phyloP scores from a whole-genome alignment of 2,797 vertebrate species.

The Onychomys torridus region DNA sequence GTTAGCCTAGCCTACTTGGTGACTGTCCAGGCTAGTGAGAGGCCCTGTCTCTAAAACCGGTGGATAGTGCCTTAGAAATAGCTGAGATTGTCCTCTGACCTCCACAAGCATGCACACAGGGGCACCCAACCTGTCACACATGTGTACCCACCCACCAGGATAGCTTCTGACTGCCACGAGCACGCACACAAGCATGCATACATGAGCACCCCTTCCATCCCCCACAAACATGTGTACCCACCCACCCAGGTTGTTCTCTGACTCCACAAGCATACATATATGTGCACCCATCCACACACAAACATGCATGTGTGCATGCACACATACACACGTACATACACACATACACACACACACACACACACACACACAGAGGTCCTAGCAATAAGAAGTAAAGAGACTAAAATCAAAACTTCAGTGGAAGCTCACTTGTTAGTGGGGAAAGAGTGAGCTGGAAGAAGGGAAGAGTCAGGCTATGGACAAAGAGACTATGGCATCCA shows the following conservation, averaged over 20 bases:
- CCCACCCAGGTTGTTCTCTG: too few species aligned
- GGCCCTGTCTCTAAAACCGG: not conserved
- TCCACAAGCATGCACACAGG: too few species aligned
- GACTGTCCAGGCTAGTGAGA: not conserved
- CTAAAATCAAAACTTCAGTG: not conserved
- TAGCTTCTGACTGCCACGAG: too few species aligned
- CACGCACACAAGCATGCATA: too few species aligned
- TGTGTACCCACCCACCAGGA: too few species aligned
- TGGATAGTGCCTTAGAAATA: not conserved
- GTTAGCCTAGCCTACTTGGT: not conserved
- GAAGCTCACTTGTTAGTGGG: not conserved
- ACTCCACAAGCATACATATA: not conserved
- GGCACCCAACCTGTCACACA: too few species aligned
- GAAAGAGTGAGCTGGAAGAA: not conserved
- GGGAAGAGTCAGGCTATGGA: not conserved
- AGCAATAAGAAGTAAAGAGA: not conserved
- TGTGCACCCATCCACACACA: not conserved
- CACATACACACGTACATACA: not conserved
- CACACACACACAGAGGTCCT: not conserved
- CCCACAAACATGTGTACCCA: too few species aligned
- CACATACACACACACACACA: not conserved
- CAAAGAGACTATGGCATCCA: not conserved
- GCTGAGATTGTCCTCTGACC: too few species aligned
- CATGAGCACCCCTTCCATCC: too few species aligned
- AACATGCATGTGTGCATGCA: not conserved